These are phyloP conservation scores for Drosophila sordidula DNA, from an alignment of 2,888 invertebrate species.

Conservation along the genomic window DNA sequence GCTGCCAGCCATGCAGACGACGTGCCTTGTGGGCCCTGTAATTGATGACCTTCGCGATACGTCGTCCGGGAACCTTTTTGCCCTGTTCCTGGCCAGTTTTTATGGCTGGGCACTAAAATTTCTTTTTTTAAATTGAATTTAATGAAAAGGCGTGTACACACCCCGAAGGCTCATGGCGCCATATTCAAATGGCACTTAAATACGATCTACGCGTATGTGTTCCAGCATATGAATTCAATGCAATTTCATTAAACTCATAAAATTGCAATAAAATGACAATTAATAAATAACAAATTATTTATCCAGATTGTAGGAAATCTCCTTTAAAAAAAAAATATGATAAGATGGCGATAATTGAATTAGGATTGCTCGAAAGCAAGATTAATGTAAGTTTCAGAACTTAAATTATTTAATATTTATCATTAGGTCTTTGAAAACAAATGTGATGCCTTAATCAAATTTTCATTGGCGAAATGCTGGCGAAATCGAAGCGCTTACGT, in stretches of 20 bases:
- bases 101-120: conserved; percentile 78
- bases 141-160: conserved; percentile 73
- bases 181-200: conserved; percentile 73
- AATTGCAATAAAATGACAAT: neutral
- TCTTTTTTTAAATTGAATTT: conserved; percentile 76
- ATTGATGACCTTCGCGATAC: conserved; percentile 79
- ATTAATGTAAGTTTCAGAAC: too few relatives aligned
- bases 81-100: conserved; percentile 59
- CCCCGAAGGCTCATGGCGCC: conserved; percentile 56
- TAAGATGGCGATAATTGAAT: neutral
- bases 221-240: conserved; percentile 32
- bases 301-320: too few relatives aligned
- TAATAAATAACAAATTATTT: too few relatives aligned
- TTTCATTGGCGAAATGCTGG: conserved; percentile 5
- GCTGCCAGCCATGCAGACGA: conserved; percentile 56
- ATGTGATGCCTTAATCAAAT: neutral
- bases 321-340: too few relatives aligned
- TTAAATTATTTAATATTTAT: too few relatives aligned
- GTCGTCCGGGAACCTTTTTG: conserved; percentile 62
- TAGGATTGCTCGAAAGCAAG: too few relatives aligned
- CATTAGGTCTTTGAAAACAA: too few relatives aligned
- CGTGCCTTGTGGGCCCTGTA: conserved; percentile 66
- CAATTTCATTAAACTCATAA: neutral
- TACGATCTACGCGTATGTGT: conserved; percentile 40
- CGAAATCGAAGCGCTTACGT: conserved; percentile 12